Conservation (phyloP, 2,797 vertebrate species). For the Pipistrellus nathusii region DNA sequence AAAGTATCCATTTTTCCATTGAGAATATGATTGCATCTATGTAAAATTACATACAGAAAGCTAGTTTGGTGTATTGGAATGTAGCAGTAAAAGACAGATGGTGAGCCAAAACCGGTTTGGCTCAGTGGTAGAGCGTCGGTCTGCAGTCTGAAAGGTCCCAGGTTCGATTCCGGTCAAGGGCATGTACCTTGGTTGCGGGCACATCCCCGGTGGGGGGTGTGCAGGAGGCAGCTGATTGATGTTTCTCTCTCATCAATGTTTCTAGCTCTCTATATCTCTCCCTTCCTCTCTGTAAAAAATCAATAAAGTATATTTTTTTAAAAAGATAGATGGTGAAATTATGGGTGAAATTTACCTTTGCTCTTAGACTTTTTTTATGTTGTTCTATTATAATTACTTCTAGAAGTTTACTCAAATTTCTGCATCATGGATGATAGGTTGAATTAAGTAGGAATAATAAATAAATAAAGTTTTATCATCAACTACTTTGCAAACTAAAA, state of each 20-base stretch:
- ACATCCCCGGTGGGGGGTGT: too few species aligned
- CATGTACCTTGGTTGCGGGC: too few species aligned
- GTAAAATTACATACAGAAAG: not conserved
- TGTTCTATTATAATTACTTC: not conserved
- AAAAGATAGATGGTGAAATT: not conserved
- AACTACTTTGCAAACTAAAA: not conserved
- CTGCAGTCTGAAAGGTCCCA: too few species aligned
- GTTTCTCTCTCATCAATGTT: too few species aligned
- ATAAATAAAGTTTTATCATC: not conserved
- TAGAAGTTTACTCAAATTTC: constrained; percentile 12
- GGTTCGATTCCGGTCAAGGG: too few species aligned
- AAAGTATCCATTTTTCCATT: not conserved
- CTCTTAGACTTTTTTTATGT: constrained; percentile 12
- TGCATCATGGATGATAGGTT: not conserved
- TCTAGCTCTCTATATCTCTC: too few species aligned
- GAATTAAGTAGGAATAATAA: not conserved
- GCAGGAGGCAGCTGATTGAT: too few species aligned
- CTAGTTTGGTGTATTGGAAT: not conserved
- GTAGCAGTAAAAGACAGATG: not conserved
- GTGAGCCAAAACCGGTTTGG: too few species aligned
- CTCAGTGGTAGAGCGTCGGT: too few species aligned
- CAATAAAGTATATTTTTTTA: too few species aligned
- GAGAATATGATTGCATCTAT: not conserved
- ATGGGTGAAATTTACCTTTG: constrained; percentile 43
- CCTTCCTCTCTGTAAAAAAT: too few species aligned